Conservation (phyloP, 2,888 invertebrate genomes). For the Drosophila lutescens region DNA sequence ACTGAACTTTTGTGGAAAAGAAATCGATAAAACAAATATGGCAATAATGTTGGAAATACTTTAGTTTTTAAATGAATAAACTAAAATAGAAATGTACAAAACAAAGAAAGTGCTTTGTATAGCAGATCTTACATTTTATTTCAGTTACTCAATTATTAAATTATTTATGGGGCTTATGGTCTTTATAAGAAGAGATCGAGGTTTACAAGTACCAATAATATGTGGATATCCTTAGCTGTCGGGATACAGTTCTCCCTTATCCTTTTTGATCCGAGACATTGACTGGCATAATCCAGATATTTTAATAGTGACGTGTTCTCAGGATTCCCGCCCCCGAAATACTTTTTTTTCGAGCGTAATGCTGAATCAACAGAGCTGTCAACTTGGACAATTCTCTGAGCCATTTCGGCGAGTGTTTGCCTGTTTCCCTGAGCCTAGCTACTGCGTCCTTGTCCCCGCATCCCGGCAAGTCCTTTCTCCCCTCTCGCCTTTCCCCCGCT, state of each 20-base stretch:
- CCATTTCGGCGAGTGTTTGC: constrained; percentile 61
- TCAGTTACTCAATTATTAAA: background rate
- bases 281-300: constrained; percentile 15
- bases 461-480: constrained; percentile 8
- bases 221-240: background rate
- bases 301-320: constrained; percentile 11
- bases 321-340: background rate
- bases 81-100: too few relatives aligned
- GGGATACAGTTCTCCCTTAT: too few relatives aligned
- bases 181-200: background rate
- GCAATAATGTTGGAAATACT: too few relatives aligned
- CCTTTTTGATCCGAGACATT: background rate
- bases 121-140: too few relatives aligned
- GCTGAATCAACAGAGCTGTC: constrained; percentile 58
- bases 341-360: constrained; percentile 16
- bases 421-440: constrained; percentile 60
- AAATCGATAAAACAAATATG: background rate
- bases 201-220: background rate
- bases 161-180: background rate
- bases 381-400: constrained; percentile 36
- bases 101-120: too few relatives aligned
- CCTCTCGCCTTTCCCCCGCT: background rate
- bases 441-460: constrained; percentile 39
- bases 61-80: too few relatives aligned
- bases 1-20: background rate